Base-by-base conservation (phyloP, 2,113 vertebrate species). In the Limnothrissa miodon region DNA sequence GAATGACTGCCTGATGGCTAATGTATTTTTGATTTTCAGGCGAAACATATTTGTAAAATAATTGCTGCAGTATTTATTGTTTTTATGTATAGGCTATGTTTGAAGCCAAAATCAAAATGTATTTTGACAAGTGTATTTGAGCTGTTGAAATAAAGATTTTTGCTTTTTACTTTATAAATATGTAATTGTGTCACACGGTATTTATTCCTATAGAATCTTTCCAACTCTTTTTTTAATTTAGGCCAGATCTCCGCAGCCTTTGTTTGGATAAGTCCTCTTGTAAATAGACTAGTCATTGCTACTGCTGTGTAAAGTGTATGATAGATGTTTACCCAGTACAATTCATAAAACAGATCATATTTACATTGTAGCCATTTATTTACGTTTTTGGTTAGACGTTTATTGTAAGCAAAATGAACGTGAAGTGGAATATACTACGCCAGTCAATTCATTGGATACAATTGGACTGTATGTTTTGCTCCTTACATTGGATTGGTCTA, bases 21-120 rank as follows among this genome's bases (percentile, higher is more conserved):
- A 33, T 29, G 62, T 70, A 36, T 11, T 74, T 74, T 74, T 74
- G 4, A 74, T 74, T 74, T 39, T 11, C 66, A 74, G 66, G 66
- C 25, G 36, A 74, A 74, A 74, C 9, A 74, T 74, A 74, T 74
- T 74, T 74, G 66, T 74, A 74, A 74, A 74, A 36, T 1, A 39
- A 74, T 36, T 74, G 66, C 33, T 74, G 25, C 25, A 74, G 66
- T 74, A 74, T 74, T 74, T 74, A 74, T 74, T 36, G 66, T 74
- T 74, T 74, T 29, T 74, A 74, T 74, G 66, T 36, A 7, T 25
- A 25, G n/a, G 56, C 11, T 53, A 17, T 53, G 42, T 62, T 74
- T 74, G 9, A 74, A 74, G 29, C 66, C 66, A 74, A 74, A 74
- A 74, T 74, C 66, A 74, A 74, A 39, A 36, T 39, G 29, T 33